Percentiles rank a stretch among this genome's conserved stretches.
Evolutionary conservation across 2,888 invertebrate genomes (phyloP).

Genomic region (Boloria euphrosyne): DNA sequence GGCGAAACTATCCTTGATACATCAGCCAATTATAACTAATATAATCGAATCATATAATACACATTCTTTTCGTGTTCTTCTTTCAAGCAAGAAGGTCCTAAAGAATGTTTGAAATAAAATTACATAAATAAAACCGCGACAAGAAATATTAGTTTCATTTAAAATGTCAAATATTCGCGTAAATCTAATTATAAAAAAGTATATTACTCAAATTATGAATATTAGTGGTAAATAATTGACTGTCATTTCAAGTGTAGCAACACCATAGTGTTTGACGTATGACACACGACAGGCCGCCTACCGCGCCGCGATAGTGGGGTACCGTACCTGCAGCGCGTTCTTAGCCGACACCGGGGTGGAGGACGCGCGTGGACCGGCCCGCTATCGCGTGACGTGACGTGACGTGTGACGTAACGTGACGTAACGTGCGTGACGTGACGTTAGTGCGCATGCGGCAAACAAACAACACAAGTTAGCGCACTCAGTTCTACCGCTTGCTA

Average conservation of each 20-base stretch:
- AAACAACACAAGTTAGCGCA: constrained; percentile 79
- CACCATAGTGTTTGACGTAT: constrained; percentile 25
- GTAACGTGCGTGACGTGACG: constrained; percentile 56
- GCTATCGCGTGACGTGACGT: constrained; percentile 55
- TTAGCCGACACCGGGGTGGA: constrained; percentile 83
- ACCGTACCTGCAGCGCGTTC: constrained; percentile 86
- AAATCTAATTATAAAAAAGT: not conserved
- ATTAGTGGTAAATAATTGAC: not conserved
- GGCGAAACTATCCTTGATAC: constrained; percentile 21
- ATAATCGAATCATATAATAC: not conserved
- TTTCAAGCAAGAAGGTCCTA: constrained; percentile 24
- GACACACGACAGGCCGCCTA: constrained; percentile 50
- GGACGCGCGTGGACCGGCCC: constrained; percentile 79
- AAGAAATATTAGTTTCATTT: no score
- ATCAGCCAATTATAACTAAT: constrained; percentile 2
- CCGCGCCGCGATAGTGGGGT: constrained; percentile 76
- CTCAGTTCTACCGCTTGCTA: constrained; percentile 51
- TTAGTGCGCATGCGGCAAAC: constrained; percentile 75
- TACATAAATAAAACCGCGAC: not conserved
- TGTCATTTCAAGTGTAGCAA: constrained; percentile 15
- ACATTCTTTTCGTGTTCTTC: constrained; percentile 22
- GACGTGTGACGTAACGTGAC: constrained; percentile 53
- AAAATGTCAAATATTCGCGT: not conserved
- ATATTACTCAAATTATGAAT: not conserved
- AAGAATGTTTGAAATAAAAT: constrained; percentile 12